These are phyloP conservation scores for Brenthis ino DNA, from an alignment of 2,888 invertebrate species.

Conservation along the genomic window DNA sequence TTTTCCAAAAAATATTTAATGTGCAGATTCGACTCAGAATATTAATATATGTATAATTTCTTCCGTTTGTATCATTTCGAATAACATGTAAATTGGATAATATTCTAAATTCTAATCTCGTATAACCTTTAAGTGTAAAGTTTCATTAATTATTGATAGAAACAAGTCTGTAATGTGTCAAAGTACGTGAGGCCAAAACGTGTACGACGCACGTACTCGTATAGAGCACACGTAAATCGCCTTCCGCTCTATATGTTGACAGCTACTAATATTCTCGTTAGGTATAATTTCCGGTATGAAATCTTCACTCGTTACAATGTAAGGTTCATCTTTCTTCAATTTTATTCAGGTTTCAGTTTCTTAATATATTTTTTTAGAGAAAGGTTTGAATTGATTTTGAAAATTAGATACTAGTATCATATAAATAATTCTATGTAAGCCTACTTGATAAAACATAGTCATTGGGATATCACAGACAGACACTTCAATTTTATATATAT, in stretches of 20 bases:
- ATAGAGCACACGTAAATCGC: conserved; percentile 6
- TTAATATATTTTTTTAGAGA: too few relatives aligned
- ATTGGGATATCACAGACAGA: too few relatives aligned
- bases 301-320: not conserved
- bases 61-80: too few relatives aligned
- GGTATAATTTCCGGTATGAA: conserved; percentile 51
- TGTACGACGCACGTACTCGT: not conserved
- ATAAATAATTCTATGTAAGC: too few relatives aligned
- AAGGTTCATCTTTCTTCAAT: not conserved
- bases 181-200: conserved; percentile 4
- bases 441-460: too few relatives aligned
- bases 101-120: not conserved
- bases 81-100: not conserved
- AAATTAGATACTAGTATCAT: too few relatives aligned
- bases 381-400: too few relatives aligned
- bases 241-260: conserved; percentile 14
- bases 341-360: not conserved
- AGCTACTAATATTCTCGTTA: conserved; percentile 48
- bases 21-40: too few relatives aligned
- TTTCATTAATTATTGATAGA: conserved; percentile 12
- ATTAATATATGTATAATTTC: too few relatives aligned
- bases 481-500: too few relatives aligned
- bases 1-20: too few relatives aligned
- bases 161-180: not conserved
- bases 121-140: conserved; percentile 6